phyloP scores from a whole-genome alignment of 2,888 invertebrate genomes.

The Lasioglossum lativentre region DNA sequence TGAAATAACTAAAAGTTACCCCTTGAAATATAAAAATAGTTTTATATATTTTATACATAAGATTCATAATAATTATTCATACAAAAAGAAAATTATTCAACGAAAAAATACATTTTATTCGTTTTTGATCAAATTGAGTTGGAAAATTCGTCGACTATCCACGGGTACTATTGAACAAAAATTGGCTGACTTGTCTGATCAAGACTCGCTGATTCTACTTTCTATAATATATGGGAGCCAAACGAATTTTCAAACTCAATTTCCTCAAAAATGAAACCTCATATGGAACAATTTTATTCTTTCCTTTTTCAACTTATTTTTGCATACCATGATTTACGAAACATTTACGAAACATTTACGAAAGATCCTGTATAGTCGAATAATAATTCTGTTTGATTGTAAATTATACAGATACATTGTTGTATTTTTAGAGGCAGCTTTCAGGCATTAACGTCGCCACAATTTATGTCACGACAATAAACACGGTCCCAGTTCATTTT shows the following conservation, averaged over 20 bases:
- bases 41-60: too few species aligned
- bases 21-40: too few species aligned
- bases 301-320: neutral
- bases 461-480: neutral
- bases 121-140: neutral
- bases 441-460: neutral
- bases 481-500: neutral
- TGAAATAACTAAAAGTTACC: too few species aligned
- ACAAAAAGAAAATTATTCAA: neutral
- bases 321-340: neutral
- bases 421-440: neutral
- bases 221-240: neutral
- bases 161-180: neutral
- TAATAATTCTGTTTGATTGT: neutral
- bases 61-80: neutral
- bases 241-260: neutral
- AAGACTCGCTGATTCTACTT: neutral
- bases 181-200: neutral
- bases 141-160: neutral
- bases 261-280: neutral
- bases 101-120: neutral
- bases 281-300: neutral
- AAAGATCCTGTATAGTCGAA: neutral
- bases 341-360: too few species aligned
- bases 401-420: neutral